Evolutionary conservation across 2,797 vertebrate genomes (phyloP).

Genomic region (Hyperoplus lanceolatus): DNA sequence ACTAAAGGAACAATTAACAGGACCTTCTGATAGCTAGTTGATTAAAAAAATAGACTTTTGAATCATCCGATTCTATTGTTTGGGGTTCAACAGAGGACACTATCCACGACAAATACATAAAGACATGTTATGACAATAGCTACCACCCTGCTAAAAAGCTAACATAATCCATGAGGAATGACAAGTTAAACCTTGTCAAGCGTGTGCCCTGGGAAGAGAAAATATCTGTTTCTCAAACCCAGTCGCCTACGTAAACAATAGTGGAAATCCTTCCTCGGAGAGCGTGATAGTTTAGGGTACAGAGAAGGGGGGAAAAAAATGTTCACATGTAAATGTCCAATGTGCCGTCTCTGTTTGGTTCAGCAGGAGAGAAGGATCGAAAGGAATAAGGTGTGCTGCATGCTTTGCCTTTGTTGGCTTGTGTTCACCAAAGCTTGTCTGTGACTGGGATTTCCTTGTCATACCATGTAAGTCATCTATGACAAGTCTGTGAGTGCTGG

Average conservation of each 20-base stretch:
- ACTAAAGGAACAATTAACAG: not conserved
- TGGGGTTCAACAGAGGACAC: constrained; percentile 20
- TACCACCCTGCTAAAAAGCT: constrained; percentile 11
- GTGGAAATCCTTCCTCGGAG: constrained; percentile 3
- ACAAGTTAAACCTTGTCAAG: constrained; percentile 16
- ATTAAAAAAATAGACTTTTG: not conserved
- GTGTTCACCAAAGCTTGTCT: constrained; percentile 5
- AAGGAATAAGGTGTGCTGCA: not conserved
- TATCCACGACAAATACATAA: constrained; percentile 17
- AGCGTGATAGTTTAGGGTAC: not conserved
- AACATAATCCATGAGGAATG: not conserved
- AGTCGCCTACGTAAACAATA: not conserved
- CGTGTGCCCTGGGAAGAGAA: not conserved
- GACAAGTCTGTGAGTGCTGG: not conserved
- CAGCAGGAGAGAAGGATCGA: not conserved
- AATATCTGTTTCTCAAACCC: not conserved
- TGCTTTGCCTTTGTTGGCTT: constrained; percentile 4
- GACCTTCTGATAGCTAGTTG: not conserved
- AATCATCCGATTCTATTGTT: not conserved
- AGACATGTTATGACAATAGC: constrained; percentile 19
- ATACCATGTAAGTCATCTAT: constrained; percentile 10
- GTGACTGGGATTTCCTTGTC: constrained; percentile 23
- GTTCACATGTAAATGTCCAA: not conserved
- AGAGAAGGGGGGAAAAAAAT: not conserved
- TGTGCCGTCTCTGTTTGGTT: not conserved